Conservation (phyloP, 2,797 vertebrate genomes). For the Vespertilio murinus region DNA sequence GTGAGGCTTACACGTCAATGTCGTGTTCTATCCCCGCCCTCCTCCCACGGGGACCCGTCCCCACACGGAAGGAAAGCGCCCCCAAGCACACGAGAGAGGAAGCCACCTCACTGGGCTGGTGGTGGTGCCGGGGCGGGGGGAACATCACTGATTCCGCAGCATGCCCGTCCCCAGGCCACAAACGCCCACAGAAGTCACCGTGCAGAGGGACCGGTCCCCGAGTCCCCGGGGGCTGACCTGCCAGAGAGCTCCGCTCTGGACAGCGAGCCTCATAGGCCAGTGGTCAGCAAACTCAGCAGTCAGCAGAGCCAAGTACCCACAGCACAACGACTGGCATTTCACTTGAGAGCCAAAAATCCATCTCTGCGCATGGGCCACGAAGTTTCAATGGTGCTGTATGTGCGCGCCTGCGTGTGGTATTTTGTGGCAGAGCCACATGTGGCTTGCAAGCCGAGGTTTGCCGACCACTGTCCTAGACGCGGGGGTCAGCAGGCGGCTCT, state of each 20-base stretch:
- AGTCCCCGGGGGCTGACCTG: background rate
- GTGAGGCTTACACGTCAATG: background rate
- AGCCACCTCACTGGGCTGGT: background rate
- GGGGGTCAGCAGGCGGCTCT: too few relatives aligned
- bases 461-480: too few relatives aligned
- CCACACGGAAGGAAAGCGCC: background rate
- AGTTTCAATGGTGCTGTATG: too few relatives aligned
- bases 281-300: too few relatives aligned
- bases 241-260: background rate
- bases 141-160: background rate
- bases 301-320: too few relatives aligned
- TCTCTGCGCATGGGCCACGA: too few relatives aligned
- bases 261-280: too few relatives aligned
- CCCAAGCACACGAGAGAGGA: background rate
- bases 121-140: background rate
- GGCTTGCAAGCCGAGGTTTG: too few relatives aligned
- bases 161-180: background rate
- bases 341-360: too few relatives aligned
- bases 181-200: background rate
- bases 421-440: too few relatives aligned
- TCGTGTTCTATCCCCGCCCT: background rate
- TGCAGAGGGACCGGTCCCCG: background rate
- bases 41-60: background rate
- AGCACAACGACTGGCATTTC: too few relatives aligned
- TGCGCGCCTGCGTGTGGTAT: too few relatives aligned